Conservation (phyloP, 2,888 invertebrate genomes). For the Scaptomyza polygonia region DNA sequence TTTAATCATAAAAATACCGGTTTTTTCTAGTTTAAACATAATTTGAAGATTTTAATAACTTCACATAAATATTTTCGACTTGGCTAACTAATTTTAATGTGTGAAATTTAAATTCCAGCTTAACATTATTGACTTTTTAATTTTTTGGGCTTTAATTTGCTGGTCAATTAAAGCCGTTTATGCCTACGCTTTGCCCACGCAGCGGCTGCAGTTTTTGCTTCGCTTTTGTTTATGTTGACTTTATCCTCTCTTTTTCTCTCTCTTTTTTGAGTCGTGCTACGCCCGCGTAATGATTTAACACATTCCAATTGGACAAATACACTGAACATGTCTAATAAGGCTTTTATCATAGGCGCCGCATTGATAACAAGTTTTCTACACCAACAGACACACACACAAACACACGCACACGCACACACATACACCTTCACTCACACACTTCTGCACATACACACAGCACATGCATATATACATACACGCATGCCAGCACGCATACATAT, state of each 20-base stretch:
- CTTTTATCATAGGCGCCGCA: constrained; percentile 77
- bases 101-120: constrained; percentile 5
- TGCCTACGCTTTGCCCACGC: constrained; percentile 50
- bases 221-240: constrained; percentile 44
- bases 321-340: constrained; percentile 73
- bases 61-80: neutral
- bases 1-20: neutral
- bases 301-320: constrained; percentile 62
- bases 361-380: constrained; percentile 76
- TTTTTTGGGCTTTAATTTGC: constrained; percentile 22
- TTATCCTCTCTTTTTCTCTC: constrained; percentile 15
- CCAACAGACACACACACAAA: constrained; percentile 54
- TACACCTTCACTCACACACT: constrained; percentile 22
- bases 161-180: constrained; percentile 18
- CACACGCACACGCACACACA: constrained; percentile 28
- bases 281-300: constrained; percentile 38
- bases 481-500: constrained; percentile 61
- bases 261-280: constrained; percentile 8
- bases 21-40: neutral
- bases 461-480: constrained; percentile 47
- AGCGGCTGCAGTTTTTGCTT: constrained; percentile 22
- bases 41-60: neutral
- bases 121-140: neutral
- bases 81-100: constrained; percentile 1
- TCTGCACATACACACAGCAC: constrained; percentile 33